Conservation (phyloP, 2,797 vertebrate genomes). For the Sebastiscus tertius region DNA sequence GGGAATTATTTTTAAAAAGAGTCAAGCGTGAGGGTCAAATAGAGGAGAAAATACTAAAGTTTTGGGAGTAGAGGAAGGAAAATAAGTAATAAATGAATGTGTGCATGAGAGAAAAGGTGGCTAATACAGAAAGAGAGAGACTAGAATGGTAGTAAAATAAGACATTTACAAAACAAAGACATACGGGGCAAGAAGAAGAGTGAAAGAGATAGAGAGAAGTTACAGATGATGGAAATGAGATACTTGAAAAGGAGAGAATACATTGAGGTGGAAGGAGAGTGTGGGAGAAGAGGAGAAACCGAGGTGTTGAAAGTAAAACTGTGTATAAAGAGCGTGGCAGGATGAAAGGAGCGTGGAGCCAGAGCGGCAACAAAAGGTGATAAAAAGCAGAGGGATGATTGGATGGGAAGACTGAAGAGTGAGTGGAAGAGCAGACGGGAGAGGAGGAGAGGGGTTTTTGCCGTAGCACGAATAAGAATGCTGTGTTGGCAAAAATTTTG, state of each 20-base stretch:
- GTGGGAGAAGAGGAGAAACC: not conserved
- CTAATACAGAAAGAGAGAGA: not conserved
- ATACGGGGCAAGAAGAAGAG: not conserved
- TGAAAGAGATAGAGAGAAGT: not conserved
- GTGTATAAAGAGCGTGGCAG: not conserved
- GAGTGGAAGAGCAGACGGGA: not conserved
- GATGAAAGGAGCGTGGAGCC: constrained; percentile 12
- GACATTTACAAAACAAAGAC: constrained; percentile 45
- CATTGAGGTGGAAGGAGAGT: not conserved
- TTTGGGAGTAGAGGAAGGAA: not conserved
- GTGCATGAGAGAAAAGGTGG: not conserved
- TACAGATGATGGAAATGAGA: constrained; percentile 37
- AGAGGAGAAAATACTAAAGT: not conserved
- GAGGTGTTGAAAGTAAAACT: constrained; percentile 11
- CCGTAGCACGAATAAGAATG: constrained; percentile 26
- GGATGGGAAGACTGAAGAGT: constrained; percentile 16
- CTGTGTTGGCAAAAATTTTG: constrained; percentile 64
- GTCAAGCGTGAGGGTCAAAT: not conserved
- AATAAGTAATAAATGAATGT: not conserved
- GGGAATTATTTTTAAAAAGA: not conserved
- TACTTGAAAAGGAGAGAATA: constrained; percentile 19
- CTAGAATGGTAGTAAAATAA: constrained; percentile 17
- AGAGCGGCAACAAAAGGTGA: constrained; percentile 29
- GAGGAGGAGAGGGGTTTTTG: not conserved
- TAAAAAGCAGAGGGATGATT: constrained; percentile 42